These are phyloP conservation scores for Euschistus heros DNA, from an alignment of 1,140 invertebrate genomes.

Conservation along the genomic window DNA sequence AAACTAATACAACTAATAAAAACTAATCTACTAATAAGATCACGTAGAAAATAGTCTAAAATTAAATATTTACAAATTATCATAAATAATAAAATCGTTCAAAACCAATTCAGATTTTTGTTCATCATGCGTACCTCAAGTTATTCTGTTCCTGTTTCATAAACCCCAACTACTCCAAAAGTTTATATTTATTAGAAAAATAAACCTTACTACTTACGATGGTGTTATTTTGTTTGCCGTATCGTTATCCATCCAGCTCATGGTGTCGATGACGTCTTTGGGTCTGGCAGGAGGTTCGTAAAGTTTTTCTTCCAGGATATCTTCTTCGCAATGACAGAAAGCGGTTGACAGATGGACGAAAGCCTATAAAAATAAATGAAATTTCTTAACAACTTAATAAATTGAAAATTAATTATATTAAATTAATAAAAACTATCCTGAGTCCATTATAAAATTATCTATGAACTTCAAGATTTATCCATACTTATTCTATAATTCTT, in stretches of 20 bases:
- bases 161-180: not conserved
- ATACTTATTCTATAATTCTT: too few relatives aligned
- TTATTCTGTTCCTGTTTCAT: not conserved
- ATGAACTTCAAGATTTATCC: too few relatives aligned
- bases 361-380: constrained; percentile 32
- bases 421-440: too few relatives aligned
- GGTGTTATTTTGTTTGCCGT: constrained; percentile 54
- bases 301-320: constrained; percentile 52
- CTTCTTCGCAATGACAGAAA: constrained; percentile 60
- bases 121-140: not conserved
- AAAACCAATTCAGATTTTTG: too few relatives aligned
- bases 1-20: too few relatives aligned
- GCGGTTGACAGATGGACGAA: constrained; percentile 62
- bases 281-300: constrained; percentile 55
- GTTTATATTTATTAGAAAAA: not conserved
- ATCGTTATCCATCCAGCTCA: constrained; percentile 57
- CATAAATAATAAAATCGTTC: too few relatives aligned
- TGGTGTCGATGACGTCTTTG: constrained; percentile 54
- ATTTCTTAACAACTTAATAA: not conserved
- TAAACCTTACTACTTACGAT: constrained; percentile 34
- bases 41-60: too few relatives aligned
- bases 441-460: too few relatives aligned
- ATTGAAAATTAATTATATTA: not conserved
- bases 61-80: too few relatives aligned
- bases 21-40: too few relatives aligned